phyloP scores from a whole-genome alignment of 2,888 invertebrate species.

The Acleris literana region DNA sequence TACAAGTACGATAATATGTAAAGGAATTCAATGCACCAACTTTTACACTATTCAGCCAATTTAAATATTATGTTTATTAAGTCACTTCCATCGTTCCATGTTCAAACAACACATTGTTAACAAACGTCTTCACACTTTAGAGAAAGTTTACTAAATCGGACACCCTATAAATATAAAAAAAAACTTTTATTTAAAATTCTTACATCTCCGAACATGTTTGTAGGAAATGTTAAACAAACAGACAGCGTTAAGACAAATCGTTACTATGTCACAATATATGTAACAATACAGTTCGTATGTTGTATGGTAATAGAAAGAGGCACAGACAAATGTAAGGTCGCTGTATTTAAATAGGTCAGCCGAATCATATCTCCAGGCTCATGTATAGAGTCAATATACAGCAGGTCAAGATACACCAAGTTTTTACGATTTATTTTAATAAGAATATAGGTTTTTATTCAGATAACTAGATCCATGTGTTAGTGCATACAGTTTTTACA shows the following conservation, averaged over 20 bases:
- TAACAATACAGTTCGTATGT: constrained; percentile 49
- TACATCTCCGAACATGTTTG: constrained; percentile 18
- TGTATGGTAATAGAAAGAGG: constrained; percentile 53
- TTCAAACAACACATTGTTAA: constrained; percentile 3
- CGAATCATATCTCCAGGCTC: constrained; percentile 37
- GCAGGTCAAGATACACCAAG: neutral
- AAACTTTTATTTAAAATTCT: constrained; percentile 1
- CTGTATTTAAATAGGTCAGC: constrained; percentile 63
- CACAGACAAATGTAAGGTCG: constrained; percentile 58
- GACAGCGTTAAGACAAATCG: constrained; percentile 44
- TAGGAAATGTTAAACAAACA: constrained; percentile 36
- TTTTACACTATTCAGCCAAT: neutral
- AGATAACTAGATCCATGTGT: too few relatives aligned
- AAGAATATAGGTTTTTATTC: too few relatives aligned
- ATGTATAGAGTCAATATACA: neutral
- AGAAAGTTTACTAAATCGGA: constrained; percentile 28
- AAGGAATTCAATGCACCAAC: too few relatives aligned
- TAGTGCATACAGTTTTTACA: too few relatives aligned
- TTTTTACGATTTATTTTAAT: too few relatives aligned
- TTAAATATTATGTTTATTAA: neutral
- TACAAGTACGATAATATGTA: too few relatives aligned
- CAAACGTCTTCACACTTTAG: constrained; percentile 21
- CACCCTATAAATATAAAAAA: constrained; percentile 23
- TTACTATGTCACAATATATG: constrained; percentile 43
- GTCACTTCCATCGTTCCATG: constrained; percentile 5